Evolutionary conservation across 2,797 vertebrate genomes (phyloP), one percentile per base, ranked within the genome.

Genomic region (Vipera ursinii): DNA sequence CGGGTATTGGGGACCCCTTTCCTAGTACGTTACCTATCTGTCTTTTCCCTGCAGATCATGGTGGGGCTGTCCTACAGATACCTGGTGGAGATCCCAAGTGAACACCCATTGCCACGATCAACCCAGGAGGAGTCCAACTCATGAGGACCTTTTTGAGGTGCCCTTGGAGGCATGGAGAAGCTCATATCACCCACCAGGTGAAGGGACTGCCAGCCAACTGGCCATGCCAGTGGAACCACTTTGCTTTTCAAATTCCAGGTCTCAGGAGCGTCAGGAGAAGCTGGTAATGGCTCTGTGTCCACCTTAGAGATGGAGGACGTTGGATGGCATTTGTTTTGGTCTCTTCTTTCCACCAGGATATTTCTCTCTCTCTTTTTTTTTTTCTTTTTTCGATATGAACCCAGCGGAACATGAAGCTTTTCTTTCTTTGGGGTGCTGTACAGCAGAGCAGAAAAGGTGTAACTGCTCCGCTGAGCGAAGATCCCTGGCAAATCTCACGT

Each of bases 1-100:
- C 51, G 7, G 51, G 9, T 8, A 10, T 9, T 53, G 51, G 51
- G 51, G 7, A 53, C 51, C 51, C 51, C 51, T 53, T 8, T 9
- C 1, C 63, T 12, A 4, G 28, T 20, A 44, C 6, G 24, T 17
- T 61, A 7, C 17, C 14, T 6, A 2, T 38, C 38, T 2, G 59
- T 4, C 10, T 32, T 44, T 13, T 5, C 8, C 38, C 24, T 92
- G 8, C 95, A 98, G 98, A 91, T 98, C 17, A 98, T 98, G 98
- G 93, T 98, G 94, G 95, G 95, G 26, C 95, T 98, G 65, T 98
- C 98, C 0, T 98, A 98, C 7, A 94, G 96, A 2, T 97, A 97
- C 24, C 97, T 98, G 92, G 96, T 98, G 93, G 98, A 98, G 61
- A 97, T 97, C 8, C 89, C 89, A 1, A 53, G 59, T 3, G 53